phyloP scores from a whole-genome alignment of 2,113 vertebrate species.

The Sinocyclocheilus maitianheensis region DNA sequence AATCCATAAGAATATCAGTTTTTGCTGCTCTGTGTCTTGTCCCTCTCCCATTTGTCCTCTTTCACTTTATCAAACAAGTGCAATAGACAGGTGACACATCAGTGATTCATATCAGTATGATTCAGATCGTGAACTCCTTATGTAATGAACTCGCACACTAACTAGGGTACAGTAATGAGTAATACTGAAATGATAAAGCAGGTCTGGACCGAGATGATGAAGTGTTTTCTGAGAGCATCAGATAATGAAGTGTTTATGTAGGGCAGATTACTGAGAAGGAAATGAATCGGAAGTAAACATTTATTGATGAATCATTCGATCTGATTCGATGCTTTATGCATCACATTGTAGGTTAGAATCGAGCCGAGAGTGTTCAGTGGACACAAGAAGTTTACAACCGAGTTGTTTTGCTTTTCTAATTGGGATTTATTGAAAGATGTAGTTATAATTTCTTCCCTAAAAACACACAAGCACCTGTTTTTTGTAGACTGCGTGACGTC shows the following conservation, averaged over 20 bases:
- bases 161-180: background rate
- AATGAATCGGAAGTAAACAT: background rate
- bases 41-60: background rate
- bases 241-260: background rate
- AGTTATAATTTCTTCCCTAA: background rate
- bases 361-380: background rate
- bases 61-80: background rate
- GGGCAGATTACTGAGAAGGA: background rate
- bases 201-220: background rate
- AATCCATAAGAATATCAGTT: background rate
- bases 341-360: background rate
- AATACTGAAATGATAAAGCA: background rate
- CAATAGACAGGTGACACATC: slow-evolving; percentile 24
- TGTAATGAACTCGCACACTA: background rate
- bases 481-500: background rate
- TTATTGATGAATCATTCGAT: background rate
- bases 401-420: background rate
- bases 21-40: background rate
- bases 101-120: background rate
- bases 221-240: background rate
- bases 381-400: no score
- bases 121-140: background rate
- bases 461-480: background rate
- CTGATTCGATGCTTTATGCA: background rate
- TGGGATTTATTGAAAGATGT: slow-evolving; percentile 1